Evolutionary conservation across 2,797 vertebrate species (phyloP).

Genomic region (Picus viridis): DNA sequence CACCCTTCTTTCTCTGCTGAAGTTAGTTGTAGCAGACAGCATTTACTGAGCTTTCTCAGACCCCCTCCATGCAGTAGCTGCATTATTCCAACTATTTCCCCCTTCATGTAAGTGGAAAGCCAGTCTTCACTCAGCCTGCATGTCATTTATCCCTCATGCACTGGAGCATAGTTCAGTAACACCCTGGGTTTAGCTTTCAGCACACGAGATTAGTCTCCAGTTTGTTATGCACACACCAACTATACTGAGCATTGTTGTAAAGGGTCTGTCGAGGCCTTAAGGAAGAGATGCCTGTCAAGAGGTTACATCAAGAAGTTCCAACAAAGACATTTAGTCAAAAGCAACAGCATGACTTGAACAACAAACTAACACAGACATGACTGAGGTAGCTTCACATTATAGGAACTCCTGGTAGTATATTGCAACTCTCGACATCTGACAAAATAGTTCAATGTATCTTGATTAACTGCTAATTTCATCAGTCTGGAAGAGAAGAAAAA

Average conservation of each 20-base stretch:
- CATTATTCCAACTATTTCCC: slow-evolving; percentile 28
- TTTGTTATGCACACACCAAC: slow-evolving; percentile 22
- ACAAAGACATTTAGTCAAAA: background rate
- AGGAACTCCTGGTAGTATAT: background rate
- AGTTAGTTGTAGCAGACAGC: background rate
- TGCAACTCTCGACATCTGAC: background rate
- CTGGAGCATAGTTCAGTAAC: slow-evolving; percentile 53
- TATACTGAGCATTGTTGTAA: slow-evolving; percentile 13
- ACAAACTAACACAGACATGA: background rate
- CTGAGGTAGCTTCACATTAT: background rate
- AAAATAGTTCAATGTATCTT: background rate
- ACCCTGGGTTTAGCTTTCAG: slow-evolving; percentile 53
- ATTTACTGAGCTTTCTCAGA: background rate
- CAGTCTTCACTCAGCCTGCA: background rate
- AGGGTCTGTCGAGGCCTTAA: background rate
- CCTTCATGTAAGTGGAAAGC: slow-evolving; percentile 39
- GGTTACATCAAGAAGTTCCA: background rate
- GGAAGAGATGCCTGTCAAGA: background rate
- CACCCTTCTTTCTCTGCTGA: background rate
- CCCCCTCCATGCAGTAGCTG: background rate
- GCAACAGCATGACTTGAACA: background rate
- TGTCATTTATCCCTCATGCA: slow-evolving; percentile 31
- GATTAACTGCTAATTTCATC: background rate
- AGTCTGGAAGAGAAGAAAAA: background rate
- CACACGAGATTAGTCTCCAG: slow-evolving; percentile 41